Conservation (phyloP, 2,888 invertebrate species). For the Chouioia cunea region DNA sequence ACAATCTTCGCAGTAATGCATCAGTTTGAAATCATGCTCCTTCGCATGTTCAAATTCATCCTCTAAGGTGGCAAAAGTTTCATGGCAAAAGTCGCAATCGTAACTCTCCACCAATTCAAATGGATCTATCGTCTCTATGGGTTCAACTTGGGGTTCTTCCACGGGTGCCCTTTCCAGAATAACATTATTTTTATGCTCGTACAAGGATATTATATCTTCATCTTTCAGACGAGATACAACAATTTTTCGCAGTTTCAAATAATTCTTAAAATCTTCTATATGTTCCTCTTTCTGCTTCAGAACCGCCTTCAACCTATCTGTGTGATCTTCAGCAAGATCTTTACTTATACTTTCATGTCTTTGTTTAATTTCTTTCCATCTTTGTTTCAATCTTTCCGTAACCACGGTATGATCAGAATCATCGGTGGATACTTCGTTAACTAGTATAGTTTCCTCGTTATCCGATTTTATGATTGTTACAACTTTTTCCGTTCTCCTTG, state of each 20-base stretch:
- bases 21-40: constrained; percentile 62
- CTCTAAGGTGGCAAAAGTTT: constrained; percentile 58
- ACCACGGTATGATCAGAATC: constrained; percentile 30
- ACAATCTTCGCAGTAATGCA: constrained; percentile 65
- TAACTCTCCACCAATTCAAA: constrained; percentile 53
- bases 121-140: constrained; percentile 52
- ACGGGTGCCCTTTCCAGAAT: constrained; percentile 13
- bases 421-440: constrained; percentile 14
- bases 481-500: not conserved
- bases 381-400: constrained; percentile 55
- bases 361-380: constrained; percentile 60
- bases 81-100: constrained; percentile 65
- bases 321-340: constrained; percentile 57
- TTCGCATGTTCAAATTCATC: constrained; percentile 62
- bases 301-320: constrained; percentile 58
- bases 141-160: constrained; percentile 19
- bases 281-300: constrained; percentile 55
- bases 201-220: constrained; percentile 62
- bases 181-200: constrained; percentile 58
- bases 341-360: constrained; percentile 55
- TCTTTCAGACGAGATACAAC: constrained; percentile 62
- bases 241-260: constrained; percentile 63
- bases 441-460: constrained; percentile 52
- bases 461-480: constrained; percentile 28
- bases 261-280: constrained; percentile 60